Conservation (phyloP, 2,888 invertebrate genomes). For the Tinea trinotella region DNA sequence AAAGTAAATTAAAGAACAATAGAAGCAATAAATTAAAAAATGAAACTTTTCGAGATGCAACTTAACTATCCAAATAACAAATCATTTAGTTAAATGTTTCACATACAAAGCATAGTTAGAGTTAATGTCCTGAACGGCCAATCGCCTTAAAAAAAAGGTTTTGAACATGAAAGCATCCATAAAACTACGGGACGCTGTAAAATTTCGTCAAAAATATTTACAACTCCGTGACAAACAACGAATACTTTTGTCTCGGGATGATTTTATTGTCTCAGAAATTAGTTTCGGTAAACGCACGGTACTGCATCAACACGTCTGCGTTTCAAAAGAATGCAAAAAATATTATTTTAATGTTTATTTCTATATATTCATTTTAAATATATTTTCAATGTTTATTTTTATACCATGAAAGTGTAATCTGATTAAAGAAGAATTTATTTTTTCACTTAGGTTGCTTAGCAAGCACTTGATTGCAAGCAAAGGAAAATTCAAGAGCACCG, state of each 20-base stretch:
- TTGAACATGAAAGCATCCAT: slow-evolving; percentile 58
- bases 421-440: no score
- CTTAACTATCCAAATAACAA: neutral
- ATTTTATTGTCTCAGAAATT: slow-evolving; percentile 52
- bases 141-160: slow-evolving; percentile 42
- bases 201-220: slow-evolving; percentile 68
- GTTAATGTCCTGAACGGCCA: slow-evolving; percentile 47
- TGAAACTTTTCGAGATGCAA: no score
- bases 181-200: slow-evolving; percentile 58
- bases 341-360: no score
- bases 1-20: neutral
- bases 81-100: no score
- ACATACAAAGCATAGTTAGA: slow-evolving; percentile 29
- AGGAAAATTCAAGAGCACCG: no score
- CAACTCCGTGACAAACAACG: slow-evolving; percentile 62
- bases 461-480: no score
- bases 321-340: neutral
- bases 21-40: neutral
- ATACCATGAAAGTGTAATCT: no score
- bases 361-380: no score
- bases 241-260: slow-evolving; percentile 8
- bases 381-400: no score
- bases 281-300: slow-evolving; percentile 42
- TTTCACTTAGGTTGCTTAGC: no score
- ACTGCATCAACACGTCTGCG: neutral